A percentile compares a stretch with the other conserved stretches of the same genome.
These are phyloP conservation scores for Steinernema khuongi DNA, from an alignment of 1,140 invertebrate genomes.

Conservation along the genomic window DNA sequence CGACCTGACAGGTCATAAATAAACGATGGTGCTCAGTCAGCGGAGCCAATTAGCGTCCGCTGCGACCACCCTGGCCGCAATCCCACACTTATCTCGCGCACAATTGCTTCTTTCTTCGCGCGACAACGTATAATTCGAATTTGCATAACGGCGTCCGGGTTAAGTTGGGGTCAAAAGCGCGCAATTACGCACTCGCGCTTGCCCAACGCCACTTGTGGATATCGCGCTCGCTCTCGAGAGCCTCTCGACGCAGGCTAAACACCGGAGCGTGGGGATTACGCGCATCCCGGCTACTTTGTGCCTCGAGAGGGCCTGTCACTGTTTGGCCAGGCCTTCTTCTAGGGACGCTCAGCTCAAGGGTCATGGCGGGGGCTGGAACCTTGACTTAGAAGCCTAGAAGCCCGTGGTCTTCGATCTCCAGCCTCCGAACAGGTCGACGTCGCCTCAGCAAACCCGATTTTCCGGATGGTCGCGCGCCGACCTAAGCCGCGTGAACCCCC, in stretches of 20 bases:
- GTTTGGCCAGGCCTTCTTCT: no score
- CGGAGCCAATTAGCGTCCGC: neutral
- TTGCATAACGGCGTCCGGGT: neutral
- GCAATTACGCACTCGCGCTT: constrained; percentile 8
- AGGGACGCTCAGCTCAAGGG: no score
- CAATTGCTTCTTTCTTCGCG: neutral
- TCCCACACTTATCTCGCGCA: constrained; percentile 15
- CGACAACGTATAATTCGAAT: constrained; percentile 7
- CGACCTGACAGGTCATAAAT: no score
- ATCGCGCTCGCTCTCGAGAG: neutral
- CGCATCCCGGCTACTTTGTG: no score
- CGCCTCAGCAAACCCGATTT: neutral
- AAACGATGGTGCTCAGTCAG: neutral
- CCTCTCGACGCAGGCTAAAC: neutral
- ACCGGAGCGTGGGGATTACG: neutral
- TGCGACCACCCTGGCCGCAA: neutral
- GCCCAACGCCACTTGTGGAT: constrained; percentile 12
- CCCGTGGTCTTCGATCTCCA: no score
- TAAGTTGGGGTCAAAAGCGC: constrained; percentile 13
- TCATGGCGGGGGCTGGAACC: no score
- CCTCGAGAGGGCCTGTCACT: no score
- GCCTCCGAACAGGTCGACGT: constrained; percentile 6
- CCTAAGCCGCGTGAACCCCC: constrained; percentile 10
- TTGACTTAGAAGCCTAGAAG: no score
- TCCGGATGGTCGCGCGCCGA: neutral